These are phyloP conservation scores for Copsychus sechellarum DNA, from an alignment of 2,113 vertebrate genomes.

Conservation along the genomic window DNA sequence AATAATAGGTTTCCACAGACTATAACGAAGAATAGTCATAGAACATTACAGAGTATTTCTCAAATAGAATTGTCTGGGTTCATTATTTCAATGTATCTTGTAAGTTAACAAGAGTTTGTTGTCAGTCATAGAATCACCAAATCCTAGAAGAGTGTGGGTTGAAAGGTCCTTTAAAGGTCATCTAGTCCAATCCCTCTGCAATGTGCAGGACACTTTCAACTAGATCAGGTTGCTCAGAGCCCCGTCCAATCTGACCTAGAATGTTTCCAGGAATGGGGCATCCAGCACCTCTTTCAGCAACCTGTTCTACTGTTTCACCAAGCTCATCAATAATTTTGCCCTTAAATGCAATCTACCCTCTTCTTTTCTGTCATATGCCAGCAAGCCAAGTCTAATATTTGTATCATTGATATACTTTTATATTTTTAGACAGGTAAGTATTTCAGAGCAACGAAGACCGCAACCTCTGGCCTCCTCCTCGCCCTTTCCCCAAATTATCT, in stretches of 20 bases:
- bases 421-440: neutral
- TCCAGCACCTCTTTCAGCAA: neutral
- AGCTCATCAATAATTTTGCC: neutral
- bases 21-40: neutral
- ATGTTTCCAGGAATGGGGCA: neutral
- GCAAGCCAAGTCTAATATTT: neutral
- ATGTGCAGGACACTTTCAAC: neutral
- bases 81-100: neutral
- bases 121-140: neutral
- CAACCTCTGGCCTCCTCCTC: neutral
- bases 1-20: neutral
- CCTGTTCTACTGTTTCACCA: neutral
- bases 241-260: neutral
- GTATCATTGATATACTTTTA: neutral
- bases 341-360: neutral
- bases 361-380: neutral
- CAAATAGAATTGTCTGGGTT: neutral
- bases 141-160: neutral
- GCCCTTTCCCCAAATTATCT: neutral
- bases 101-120: neutral
- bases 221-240: neutral
- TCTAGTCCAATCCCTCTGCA: neutral
- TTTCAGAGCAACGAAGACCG: neutral
- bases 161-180: neutral
- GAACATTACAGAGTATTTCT: neutral